A percentile compares a stretch with the other conserved stretches of the same genome.
phyloP scores from a whole-genome alignment of 2,113 vertebrate genomes.

The Hippocampus abdominalis region DNA sequence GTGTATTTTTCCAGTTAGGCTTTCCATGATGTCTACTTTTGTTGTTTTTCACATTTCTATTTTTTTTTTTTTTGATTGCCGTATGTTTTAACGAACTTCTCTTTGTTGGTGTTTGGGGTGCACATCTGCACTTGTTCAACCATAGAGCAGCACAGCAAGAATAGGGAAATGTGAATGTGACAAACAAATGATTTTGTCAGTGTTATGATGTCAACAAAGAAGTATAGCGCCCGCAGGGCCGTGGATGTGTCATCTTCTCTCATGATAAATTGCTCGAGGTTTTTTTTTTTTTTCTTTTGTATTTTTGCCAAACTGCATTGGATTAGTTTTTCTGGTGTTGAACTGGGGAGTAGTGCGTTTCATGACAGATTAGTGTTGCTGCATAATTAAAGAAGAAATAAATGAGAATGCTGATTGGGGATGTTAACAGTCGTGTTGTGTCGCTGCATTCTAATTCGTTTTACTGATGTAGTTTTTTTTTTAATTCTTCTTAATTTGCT shows the following conservation, averaged over 20 bases:
- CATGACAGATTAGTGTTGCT: background rate
- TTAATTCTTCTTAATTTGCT: background rate
- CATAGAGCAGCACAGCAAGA: constrained; percentile 43
- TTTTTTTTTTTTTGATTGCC: constrained; percentile 31
- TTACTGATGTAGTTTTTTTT: background rate
- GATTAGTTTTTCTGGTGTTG: background rate
- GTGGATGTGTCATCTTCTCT: background rate
- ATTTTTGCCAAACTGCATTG: background rate
- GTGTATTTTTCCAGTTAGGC: constrained; percentile 16
- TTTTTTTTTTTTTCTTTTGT: no score
- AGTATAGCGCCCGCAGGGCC: background rate
- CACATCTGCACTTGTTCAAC: constrained; percentile 69
- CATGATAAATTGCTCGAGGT: background rate
- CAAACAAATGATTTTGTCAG: constrained; percentile 27
- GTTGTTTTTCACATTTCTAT: background rate
- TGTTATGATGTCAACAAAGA: background rate
- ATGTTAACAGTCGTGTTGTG: background rate
- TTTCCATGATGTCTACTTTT: constrained; percentile 43
- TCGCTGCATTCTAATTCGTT: background rate
- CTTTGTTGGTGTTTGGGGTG: constrained; percentile 44
- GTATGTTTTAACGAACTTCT: constrained; percentile 35
- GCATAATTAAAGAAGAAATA: background rate
- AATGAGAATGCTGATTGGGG: background rate
- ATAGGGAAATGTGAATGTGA: constrained; percentile 32
- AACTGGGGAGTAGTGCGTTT: background rate